These are phyloP conservation scores for Hyles vespertilio DNA, from an alignment of 1,140 invertebrate species.

Conservation along the genomic window DNA sequence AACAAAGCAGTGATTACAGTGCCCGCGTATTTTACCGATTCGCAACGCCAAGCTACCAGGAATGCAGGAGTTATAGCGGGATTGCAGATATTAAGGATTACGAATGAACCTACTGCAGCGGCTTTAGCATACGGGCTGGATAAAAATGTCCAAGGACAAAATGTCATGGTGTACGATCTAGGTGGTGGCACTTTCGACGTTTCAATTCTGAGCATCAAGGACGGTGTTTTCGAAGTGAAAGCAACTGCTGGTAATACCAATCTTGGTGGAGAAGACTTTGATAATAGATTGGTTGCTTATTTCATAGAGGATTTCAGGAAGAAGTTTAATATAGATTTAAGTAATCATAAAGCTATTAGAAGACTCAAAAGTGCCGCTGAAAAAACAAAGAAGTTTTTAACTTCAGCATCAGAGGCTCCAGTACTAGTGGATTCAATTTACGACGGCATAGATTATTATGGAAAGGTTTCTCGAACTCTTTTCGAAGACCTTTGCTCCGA, in stretches of 20 bases:
- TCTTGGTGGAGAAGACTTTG: conserved; percentile 86
- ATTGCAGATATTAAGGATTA: conserved; percentile 81
- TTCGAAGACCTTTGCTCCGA: conserved; percentile 75
- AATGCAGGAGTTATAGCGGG: conserved; percentile 80
- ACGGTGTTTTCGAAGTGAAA: conserved; percentile 83
- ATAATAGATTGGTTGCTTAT: conserved; percentile 84
- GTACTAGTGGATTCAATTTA: conserved; percentile 86
- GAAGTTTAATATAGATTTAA: conserved; percentile 72
- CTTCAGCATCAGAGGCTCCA: conserved; percentile 84
- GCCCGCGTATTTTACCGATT: conserved; percentile 85
- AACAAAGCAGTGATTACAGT: conserved; percentile 79
- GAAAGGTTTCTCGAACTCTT: conserved; percentile 47
- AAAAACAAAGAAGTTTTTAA: conserved; percentile 86
- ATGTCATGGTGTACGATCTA: conserved; percentile 79
- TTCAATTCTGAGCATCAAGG: conserved; percentile 84
- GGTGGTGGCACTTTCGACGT: conserved; percentile 86
- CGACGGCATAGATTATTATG: conserved; percentile 69
- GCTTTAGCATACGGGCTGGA: conserved; percentile 84
- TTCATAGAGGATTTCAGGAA: conserved; percentile 71
- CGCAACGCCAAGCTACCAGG: conserved; percentile 82
- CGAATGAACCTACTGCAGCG: conserved; percentile 86
- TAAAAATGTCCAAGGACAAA: conserved; percentile 80
- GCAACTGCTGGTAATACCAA: conserved; percentile 80
- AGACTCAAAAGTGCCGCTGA: conserved; percentile 88
- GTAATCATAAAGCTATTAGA: conserved; percentile 76